phyloP scores from a whole-genome alignment of 2,797 vertebrate genomes.

The Microcaecilia unicolor region DNA sequence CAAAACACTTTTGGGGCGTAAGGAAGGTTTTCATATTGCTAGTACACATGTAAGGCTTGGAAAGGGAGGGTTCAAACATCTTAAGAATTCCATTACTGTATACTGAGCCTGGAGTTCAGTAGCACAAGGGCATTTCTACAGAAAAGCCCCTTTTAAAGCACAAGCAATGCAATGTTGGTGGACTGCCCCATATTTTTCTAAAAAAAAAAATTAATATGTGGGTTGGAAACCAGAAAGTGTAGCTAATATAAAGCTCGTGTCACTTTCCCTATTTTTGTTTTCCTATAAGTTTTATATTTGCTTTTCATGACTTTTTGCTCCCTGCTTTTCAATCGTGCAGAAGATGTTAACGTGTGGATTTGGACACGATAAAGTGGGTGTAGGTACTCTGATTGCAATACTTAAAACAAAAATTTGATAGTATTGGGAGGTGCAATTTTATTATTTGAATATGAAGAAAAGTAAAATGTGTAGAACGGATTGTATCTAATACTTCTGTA shows the following conservation, averaged over 20 bases:
- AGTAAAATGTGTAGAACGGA: too few relatives aligned
- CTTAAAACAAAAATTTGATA: slow-evolving; percentile 5
- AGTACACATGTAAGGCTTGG: too few relatives aligned
- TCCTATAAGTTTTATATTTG: not conserved
- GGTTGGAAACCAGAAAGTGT: slow-evolving; percentile 26
- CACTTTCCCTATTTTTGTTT: not conserved
- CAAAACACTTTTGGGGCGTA: too few relatives aligned
- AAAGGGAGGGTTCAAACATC: too few relatives aligned
- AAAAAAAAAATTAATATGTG: not conserved
- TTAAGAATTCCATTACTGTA: too few relatives aligned
- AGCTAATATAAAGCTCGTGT: not conserved
- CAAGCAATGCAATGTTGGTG: slow-evolving; percentile 51
- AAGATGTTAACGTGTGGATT: too few relatives aligned
- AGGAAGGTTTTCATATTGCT: too few relatives aligned
- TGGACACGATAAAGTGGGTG: too few relatives aligned
- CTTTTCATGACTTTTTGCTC: too few relatives aligned
- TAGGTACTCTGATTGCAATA: not conserved
- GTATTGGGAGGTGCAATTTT: slow-evolving; percentile 26
- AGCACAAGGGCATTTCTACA: slow-evolving; percentile 6
- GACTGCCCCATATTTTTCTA: slow-evolving; percentile 1
- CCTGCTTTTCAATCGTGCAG: too few relatives aligned
- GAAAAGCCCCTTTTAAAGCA: slow-evolving; percentile 26
- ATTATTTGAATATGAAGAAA: slow-evolving; percentile 12
- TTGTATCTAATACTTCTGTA: not conserved
- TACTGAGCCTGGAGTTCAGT: too few relatives aligned